Evolutionary conservation across 2,113 vertebrate genomes (phyloP).

Genomic region (Zosterops pallidus): DNA sequence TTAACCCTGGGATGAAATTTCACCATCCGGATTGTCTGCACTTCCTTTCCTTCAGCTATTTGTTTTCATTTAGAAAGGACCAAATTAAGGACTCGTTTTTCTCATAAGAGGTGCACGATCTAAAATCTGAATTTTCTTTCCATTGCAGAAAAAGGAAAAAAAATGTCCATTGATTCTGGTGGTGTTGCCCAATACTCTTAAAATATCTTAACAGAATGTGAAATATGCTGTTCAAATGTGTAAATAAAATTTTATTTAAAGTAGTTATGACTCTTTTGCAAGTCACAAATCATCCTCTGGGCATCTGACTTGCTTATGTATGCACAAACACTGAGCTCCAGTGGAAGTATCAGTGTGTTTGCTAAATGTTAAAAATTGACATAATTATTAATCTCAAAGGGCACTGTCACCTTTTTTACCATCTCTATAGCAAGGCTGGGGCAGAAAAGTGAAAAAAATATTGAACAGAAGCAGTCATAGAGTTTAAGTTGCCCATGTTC

Average conservation of each 20-base stretch:
- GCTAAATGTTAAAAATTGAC: background rate
- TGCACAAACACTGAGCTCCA: background rate
- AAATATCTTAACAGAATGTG: background rate
- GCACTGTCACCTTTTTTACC: background rate
- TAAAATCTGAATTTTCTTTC: background rate
- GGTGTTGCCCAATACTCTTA: background rate
- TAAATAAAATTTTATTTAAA: background rate
- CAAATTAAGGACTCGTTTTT: background rate
- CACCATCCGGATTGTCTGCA: background rate
- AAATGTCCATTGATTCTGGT: background rate
- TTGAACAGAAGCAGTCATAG: background rate
- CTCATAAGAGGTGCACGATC: background rate
- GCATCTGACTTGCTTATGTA: background rate
- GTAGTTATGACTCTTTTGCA: background rate
- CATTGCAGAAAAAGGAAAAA: rapidly evolving
- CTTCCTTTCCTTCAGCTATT: background rate
- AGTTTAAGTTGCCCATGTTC: background rate
- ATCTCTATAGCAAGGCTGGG: background rate
- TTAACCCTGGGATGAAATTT: background rate
- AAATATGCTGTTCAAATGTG: background rate
- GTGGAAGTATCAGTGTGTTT: background rate
- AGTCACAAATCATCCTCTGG: background rate
- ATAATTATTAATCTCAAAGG: background rate
- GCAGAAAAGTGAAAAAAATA: background rate
- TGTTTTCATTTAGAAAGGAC: background rate